These are phyloP conservation scores for Mamestra brassicae DNA, from an alignment of 2,888 invertebrate genomes.

Conservation along the genomic window DNA sequence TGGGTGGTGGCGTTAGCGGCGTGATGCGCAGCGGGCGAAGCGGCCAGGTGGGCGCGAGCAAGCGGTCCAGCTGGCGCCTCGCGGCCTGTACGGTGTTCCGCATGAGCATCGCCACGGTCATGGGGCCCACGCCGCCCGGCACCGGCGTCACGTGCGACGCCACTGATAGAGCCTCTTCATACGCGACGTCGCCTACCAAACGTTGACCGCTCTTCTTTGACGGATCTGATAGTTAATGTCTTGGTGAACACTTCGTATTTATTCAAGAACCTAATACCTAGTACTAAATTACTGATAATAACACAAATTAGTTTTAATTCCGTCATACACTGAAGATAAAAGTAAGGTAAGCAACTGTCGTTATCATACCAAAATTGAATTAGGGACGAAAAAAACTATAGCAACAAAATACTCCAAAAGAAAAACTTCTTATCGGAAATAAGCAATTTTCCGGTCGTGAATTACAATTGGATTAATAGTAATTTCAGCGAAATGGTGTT, in stretches of 20 bases:
- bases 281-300: background rate
- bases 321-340: background rate
- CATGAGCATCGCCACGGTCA: slow-evolving; percentile 99
- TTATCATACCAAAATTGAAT: slow-evolving; percentile 2
- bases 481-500: slow-evolving; percentile 36
- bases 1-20: slow-evolving; percentile 95
- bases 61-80: slow-evolving; percentile 90
- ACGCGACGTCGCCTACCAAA: slow-evolving; percentile 98
- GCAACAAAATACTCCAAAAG: slow-evolving; percentile 1
- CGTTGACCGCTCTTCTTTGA: slow-evolving; percentile 95
- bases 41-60: slow-evolving; percentile 93
- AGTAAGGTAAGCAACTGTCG: background rate
- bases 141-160: slow-evolving; percentile 98
- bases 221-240: slow-evolving; percentile 90
- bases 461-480: slow-evolving; percentile 27
- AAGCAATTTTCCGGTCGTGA: slow-evolving; percentile 33
- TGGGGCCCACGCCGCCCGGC: slow-evolving; percentile 99
- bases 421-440: slow-evolving; percentile 42
- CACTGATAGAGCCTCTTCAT: slow-evolving; percentile 94
- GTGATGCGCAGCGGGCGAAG: slow-evolving; percentile 93
- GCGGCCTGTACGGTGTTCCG: slow-evolving; percentile 98
- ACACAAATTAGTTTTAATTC: background rate
- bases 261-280: background rate
- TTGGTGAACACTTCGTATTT: slow-evolving; percentile 10
- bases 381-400: background rate